Evolutionary conservation across 2,797 vertebrate species (phyloP).

Genomic region (Okamejei kenojei): DNA sequence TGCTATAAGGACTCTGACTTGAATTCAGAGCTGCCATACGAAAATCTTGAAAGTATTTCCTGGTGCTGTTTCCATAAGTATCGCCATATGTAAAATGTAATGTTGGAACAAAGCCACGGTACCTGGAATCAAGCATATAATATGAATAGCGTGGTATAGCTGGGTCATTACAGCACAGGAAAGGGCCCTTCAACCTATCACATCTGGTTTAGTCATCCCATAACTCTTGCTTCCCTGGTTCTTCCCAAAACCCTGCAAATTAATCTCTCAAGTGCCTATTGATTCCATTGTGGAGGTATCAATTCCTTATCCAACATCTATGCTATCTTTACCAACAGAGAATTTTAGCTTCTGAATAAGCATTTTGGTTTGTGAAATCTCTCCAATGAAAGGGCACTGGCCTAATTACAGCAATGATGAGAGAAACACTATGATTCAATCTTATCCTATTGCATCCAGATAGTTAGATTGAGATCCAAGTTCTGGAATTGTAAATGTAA

Average conservation of each 20-base stretch:
- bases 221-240: no score
- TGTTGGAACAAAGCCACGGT: slow-evolving; percentile 50
- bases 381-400: background rate
- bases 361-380: background rate
- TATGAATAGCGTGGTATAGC: background rate
- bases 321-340: no score
- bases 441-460: background rate
- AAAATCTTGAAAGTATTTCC: slow-evolving; percentile 53
- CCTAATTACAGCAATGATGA: background rate
- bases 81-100: slow-evolving; percentile 48
- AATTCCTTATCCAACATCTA: no score
- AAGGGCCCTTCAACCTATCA: no score
- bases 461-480: background rate
- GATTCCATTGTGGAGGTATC: no score
- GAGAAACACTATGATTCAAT: background rate
- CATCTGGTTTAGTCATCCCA: no score
- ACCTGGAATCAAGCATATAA: slow-evolving; percentile 45
- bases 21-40: slow-evolving; percentile 44
- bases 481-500: background rate
- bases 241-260: no score
- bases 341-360: no score
- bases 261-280: no score
- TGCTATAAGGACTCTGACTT: slow-evolving; percentile 42
- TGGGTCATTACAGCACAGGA: background rate
- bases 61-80: slow-evolving; percentile 49